phyloP scores from a whole-genome alignment of 2,888 invertebrate genomes.

The Theretra japonica region DNA sequence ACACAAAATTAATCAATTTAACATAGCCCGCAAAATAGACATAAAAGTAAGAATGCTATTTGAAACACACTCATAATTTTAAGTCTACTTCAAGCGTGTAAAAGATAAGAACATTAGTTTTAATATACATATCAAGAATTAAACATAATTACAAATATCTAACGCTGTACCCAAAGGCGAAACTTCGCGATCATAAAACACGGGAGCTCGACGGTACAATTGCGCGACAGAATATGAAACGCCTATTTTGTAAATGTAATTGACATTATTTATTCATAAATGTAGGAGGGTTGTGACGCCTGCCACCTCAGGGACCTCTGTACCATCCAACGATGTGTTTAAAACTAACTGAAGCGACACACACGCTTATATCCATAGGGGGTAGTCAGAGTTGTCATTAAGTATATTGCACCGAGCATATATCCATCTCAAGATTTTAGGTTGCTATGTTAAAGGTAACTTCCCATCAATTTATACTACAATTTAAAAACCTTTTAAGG shows the following conservation, averaged over 20 bases:
- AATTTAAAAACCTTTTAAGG: no score
- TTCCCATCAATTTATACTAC: no score
- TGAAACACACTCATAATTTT: no score
- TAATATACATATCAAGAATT: neutral
- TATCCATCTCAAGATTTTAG: no score
- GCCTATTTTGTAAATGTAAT: slow-evolving; percentile 30
- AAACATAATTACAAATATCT: slow-evolving; percentile 9
- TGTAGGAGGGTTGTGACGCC: slow-evolving; percentile 24
- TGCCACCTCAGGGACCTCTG: neutral
- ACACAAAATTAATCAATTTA: no score
- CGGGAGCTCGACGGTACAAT: slow-evolving; percentile 15
- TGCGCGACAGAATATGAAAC: slow-evolving; percentile 22
- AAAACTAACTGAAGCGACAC: neutral
- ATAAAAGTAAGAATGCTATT: no score
- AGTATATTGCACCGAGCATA: no score
- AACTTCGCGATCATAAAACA: neutral
- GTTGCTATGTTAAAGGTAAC: no score
- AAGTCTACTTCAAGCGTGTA: no score
- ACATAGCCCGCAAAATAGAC: no score
- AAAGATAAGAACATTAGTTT: neutral
- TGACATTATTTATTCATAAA: slow-evolving; percentile 31
- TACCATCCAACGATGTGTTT: neutral
- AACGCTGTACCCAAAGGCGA: neutral
- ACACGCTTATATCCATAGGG: no score
- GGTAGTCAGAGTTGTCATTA: no score